Conservation (phyloP, 2,113 vertebrate species). For the Stictonetta naevosa region DNA sequence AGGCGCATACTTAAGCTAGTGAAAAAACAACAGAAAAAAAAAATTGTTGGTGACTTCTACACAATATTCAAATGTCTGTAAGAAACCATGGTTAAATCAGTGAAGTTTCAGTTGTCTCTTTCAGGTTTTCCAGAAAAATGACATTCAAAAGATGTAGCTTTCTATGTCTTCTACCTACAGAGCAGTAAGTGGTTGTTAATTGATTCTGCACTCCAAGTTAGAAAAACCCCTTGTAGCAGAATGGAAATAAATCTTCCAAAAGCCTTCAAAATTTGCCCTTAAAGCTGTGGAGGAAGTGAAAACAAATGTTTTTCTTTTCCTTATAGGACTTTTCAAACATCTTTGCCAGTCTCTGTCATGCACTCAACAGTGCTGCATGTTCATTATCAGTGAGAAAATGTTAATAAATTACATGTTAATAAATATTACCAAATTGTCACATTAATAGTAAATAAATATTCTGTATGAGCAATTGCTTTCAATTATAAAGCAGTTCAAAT, state of each 20-base stretch:
- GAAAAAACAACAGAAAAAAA: neutral
- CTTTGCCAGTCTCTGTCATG: neutral
- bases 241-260: neutral
- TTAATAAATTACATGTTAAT: neutral
- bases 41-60: neutral
- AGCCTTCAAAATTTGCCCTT: neutral
- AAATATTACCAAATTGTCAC: neutral
- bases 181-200: neutral
- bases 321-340: neutral
- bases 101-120: neutral
- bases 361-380: neutral
- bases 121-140: neutral
- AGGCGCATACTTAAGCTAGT: neutral
- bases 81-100: neutral
- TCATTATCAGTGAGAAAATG: neutral
- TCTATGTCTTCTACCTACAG: neutral
- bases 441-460: neutral
- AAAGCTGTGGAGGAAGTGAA: neutral
- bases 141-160: neutral
- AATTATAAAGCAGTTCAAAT: neutral
- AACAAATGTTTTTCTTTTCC: fast-evolving
- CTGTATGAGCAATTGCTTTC: neutral
- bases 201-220: neutral
- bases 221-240: neutral
- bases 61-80: neutral